These are phyloP conservation scores for Melanostoma mellinum DNA, from an alignment of 2,888 invertebrate species.

Conservation along the genomic window DNA sequence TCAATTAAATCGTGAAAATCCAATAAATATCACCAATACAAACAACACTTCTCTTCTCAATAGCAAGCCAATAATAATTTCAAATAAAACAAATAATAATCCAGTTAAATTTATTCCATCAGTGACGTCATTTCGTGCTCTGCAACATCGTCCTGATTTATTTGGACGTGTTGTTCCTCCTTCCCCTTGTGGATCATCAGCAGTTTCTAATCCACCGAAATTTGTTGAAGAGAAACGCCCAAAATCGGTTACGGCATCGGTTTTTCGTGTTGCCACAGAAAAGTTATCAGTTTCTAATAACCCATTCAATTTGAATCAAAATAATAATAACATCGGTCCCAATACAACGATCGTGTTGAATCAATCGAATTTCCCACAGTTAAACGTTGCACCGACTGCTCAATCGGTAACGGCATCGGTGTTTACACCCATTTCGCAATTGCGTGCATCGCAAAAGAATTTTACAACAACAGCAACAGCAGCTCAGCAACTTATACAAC, in stretches of 20 bases:
- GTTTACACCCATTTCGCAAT: constrained; percentile 76
- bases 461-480: constrained; percentile 59
- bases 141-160: constrained; percentile 50
- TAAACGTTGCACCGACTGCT: constrained; percentile 75
- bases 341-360: constrained; percentile 55
- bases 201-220: constrained; percentile 31
- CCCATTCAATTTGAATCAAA: constrained; percentile 37
- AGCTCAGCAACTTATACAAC: constrained; percentile 83
- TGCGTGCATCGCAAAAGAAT: constrained; percentile 44
- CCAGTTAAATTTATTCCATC: constrained; percentile 45
- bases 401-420: constrained; percentile 79
- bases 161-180: constrained; percentile 22
- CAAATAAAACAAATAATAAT: constrained; percentile 10
- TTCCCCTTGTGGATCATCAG: neutral
- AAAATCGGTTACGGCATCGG: constrained; percentile 81
- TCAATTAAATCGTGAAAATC: constrained; percentile 63
- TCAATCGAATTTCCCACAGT: constrained; percentile 63
- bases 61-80: constrained; percentile 13
- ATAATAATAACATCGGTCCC: constrained; percentile 20
- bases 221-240: constrained; percentile 75
- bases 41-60: constrained; percentile 3
- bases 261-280: constrained; percentile 76
- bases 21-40: constrained; percentile 16
- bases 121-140: constrained; percentile 44
- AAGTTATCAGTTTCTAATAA: constrained; percentile 29